A percentile compares a stretch with the other conserved stretches of the same genome.
These are phyloP conservation scores for Chinchilla lanigera DNA, from an alignment of 2,113 vertebrate genomes.

Conservation along the genomic window DNA sequence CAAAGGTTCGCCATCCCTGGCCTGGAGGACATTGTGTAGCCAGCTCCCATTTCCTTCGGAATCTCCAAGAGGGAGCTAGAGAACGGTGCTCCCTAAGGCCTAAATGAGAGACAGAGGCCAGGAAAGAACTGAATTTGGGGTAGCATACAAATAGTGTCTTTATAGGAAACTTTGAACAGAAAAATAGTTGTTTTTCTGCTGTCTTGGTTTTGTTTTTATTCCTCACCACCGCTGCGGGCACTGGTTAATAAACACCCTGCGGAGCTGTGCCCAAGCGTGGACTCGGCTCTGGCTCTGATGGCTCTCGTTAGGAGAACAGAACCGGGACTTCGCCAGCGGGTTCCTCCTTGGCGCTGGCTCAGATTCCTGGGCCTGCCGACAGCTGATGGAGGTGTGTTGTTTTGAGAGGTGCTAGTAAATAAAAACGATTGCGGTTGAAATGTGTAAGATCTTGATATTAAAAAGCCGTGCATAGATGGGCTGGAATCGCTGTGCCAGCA, in stretches of 20 bases:
- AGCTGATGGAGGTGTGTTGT: background rate
- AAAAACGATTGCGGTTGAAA: background rate
- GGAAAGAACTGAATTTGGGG: background rate
- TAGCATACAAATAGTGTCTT: background rate
- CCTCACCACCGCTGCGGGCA: background rate
- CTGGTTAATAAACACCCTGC: background rate
- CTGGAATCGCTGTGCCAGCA: fast-evolving
- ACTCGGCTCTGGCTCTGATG: background rate
- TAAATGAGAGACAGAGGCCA: background rate
- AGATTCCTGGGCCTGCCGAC: background rate
- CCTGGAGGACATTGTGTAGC: background rate
- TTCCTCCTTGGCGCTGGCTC: background rate
- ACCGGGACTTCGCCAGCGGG: background rate
- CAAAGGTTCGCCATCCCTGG: background rate
- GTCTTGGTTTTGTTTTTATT: background rate
- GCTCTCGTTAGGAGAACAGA: background rate
- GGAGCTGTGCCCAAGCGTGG: background rate
- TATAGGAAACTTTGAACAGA: conserved; percentile 11
- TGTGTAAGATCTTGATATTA: background rate
- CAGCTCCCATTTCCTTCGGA: background rate
- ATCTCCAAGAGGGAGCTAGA: background rate
- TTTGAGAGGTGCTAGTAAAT: background rate
- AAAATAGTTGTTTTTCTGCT: background rate
- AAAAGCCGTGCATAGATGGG: background rate
- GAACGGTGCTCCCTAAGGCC: background rate